These are phyloP conservation scores for Anadara kagoshimensis DNA, from an alignment of 1,140 invertebrate species.

Conservation along the genomic window DNA sequence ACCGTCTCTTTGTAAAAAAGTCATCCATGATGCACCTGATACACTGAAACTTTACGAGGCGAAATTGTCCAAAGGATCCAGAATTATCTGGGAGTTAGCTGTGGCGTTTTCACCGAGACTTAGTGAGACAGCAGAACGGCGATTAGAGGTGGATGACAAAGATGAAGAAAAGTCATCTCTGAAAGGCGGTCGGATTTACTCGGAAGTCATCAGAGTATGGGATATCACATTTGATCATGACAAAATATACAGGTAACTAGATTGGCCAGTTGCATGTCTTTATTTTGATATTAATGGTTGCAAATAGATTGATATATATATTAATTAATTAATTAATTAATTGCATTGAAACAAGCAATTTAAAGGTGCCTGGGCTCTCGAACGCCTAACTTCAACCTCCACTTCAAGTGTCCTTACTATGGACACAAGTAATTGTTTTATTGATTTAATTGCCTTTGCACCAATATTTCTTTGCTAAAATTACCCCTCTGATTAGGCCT, in stretches of 20 bases:
- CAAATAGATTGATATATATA: too few species aligned
- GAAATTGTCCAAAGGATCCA: conserved; percentile 55
- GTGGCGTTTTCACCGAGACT: conserved; percentile 64
- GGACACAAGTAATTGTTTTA: too few species aligned
- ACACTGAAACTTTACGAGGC: conserved; percentile 60
- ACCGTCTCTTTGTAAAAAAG: conserved; percentile 46
- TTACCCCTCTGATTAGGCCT: too few species aligned
- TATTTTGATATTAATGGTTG: too few species aligned
- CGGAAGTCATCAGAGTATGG: conserved; percentile 69
- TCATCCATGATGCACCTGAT: conserved; percentile 45
- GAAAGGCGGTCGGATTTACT: conserved; percentile 58
- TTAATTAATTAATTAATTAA: too few species aligned
- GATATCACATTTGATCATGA: conserved; percentile 64
- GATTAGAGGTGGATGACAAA: conserved; percentile 38
- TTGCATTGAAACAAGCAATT: too few species aligned
- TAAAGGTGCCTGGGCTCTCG: too few species aligned
- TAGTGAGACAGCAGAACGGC: conserved; percentile 57
- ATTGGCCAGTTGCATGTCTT: too few species aligned
- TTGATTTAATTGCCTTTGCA: too few species aligned
- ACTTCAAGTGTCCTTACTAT: too few species aligned
- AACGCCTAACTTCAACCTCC: too few species aligned
- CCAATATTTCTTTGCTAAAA: too few species aligned
- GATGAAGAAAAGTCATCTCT: conserved; percentile 36
- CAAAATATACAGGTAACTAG: conserved; percentile 36
- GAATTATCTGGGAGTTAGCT: conserved; percentile 67